phyloP scores from a whole-genome alignment of 1,140 invertebrate species.

The Zophobas atratus region DNA sequence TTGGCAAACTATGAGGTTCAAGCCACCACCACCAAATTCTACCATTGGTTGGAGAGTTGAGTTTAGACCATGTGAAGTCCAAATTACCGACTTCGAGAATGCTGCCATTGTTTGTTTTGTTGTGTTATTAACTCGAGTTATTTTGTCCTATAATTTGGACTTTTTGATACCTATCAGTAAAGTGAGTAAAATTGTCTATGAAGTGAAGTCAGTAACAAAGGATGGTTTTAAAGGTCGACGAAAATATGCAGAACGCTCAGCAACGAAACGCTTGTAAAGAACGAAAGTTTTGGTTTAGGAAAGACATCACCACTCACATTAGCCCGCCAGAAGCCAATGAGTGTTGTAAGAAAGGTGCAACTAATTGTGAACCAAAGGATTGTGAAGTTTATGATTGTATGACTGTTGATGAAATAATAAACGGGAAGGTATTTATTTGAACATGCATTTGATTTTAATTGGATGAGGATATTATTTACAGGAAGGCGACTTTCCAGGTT shows the following conservation, averaged over 20 bases:
- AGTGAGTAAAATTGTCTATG: conserved; percentile 69
- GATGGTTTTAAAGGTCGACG: conserved; percentile 83
- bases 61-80: conserved; percentile 98
- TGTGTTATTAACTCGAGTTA: conserved; percentile 95
- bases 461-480: conserved; percentile 59
- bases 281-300: conserved; percentile 94
- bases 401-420: conserved; percentile 97
- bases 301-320: conserved; percentile 78
- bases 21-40: conserved; percentile 95
- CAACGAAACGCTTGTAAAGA: conserved; percentile 87
- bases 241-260: conserved; percentile 97
- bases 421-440: conserved; percentile 85
- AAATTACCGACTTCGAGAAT: conserved; percentile 99
- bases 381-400: conserved; percentile 80
- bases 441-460: conserved; percentile 31
- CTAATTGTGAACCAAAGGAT: conserved; percentile 61
- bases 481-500: conserved; percentile 92
- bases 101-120: conserved; percentile 99
- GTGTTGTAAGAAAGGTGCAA: conserved; percentile 62
- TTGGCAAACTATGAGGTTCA: conserved; percentile 99
- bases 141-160: conserved; percentile 96
- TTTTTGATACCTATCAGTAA: conserved; percentile 98
- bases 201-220: not conserved
- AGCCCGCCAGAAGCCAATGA: conserved; percentile 68
- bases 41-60: conserved; percentile 99